phyloP scores from a whole-genome alignment of 1,140 invertebrate genomes.

The Meteorus sp. region DNA sequence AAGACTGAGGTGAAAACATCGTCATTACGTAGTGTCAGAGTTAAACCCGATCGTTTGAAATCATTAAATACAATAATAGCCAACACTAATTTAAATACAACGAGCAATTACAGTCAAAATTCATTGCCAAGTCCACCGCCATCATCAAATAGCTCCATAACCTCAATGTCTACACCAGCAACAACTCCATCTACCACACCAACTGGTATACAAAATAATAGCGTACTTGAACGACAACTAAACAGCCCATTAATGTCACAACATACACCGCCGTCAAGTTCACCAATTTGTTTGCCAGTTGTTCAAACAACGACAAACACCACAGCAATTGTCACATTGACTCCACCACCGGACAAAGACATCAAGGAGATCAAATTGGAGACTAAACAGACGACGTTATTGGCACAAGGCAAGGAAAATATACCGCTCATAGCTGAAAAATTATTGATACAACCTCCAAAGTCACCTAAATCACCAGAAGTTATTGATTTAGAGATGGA shows the following conservation, averaged over 20 bases:
- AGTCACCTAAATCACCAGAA: slow-evolving; percentile 62
- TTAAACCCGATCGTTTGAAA: slow-evolving; percentile 63
- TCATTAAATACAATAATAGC: slow-evolving; percentile 55
- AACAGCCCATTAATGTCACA: slow-evolving; percentile 53
- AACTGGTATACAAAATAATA: slow-evolving; percentile 35
- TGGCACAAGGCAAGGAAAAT: slow-evolving; percentile 63
- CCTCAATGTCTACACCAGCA: slow-evolving; percentile 29
- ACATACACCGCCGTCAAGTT: slow-evolving; percentile 45
- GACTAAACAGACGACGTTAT: slow-evolving; percentile 48
- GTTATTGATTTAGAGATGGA: slow-evolving; percentile 66
- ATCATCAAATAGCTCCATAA: slow-evolving; percentile 40
- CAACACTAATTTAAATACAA: slow-evolving; percentile 35
- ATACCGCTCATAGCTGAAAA: too few relatives aligned
- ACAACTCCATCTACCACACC: slow-evolving; percentile 43
- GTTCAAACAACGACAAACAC: slow-evolving; percentile 50
- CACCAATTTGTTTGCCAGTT: slow-evolving; percentile 43
- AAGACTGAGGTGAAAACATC: slow-evolving; percentile 60
- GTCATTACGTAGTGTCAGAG: slow-evolving; percentile 63
- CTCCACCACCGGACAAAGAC: slow-evolving; percentile 53
- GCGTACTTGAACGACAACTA: slow-evolving; percentile 51
- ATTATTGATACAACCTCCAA: slow-evolving; percentile 52
- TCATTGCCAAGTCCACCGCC: slow-evolving; percentile 49
- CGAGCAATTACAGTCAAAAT: slow-evolving; percentile 38
- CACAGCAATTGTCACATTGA: slow-evolving; percentile 51
- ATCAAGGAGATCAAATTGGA: slow-evolving; percentile 53